Base-by-base conservation (phyloP, 2,888 invertebrate species). In the Cheilosia vulpina region DNA sequence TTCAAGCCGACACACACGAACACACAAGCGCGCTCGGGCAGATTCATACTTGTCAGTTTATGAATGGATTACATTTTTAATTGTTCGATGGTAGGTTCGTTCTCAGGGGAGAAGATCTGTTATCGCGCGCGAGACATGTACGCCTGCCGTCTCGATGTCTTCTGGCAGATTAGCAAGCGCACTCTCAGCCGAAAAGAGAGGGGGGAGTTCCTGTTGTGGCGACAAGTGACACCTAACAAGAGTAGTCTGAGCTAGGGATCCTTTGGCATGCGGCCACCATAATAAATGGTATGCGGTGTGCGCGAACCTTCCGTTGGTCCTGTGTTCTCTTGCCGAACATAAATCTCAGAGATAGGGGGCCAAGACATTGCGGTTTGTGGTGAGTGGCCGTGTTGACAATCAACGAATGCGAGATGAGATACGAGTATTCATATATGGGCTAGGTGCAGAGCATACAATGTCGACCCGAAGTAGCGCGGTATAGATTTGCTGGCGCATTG, bases 41-140 rank as follows among this genome's bases (percentile, higher is more conserved):
- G n/a, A 43, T n/a, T 43, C 15, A n/a, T 43, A 69, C 55, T 68
- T 75, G 82, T 82, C 77, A 71, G 66, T 47, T 84, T 80, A 84
- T 80, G 80, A 84, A 76, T 84, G 80, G 84, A 84, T 84, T 80
- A 80, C 65, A 71, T 41, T 84, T 80, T 80, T 84, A 84, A 84
- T 84, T 84, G 84, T 84, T 78, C 19, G 31, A 58, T 34, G 50
- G 65, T n/a, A 27, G 52, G n/a, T 66, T 15, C n/a, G 0, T 52
- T 15, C 27, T 38, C 5, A 4, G 19, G 31, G 38, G 19, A 66
- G 31, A 31, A 31, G 62, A 58, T 66, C 15, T 19, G 17, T n/a
- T 9, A 58, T 58, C 52, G 38, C 11, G 60, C 19, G 27, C 4
- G 45, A 38, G 17, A 75, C 45, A 60, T 53, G 27, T 41, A 43